Percentiles rank a stretch among this genome's conserved stretches.
Conservation (phyloP, 2,888 invertebrate genomes). For the Nymphalis urticae region DNA sequence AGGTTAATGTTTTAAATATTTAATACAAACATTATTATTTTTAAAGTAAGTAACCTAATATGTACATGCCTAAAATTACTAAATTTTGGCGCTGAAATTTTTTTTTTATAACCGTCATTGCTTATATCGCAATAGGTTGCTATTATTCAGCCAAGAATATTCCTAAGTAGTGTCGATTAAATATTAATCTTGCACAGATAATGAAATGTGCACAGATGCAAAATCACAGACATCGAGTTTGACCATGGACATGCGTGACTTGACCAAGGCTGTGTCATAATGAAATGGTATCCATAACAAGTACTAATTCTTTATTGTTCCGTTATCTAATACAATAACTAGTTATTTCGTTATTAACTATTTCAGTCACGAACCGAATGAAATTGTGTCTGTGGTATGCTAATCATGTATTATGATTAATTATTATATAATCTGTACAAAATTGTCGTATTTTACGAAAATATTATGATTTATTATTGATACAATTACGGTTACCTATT, state of each 20-base stretch:
- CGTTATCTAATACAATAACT: conserved; percentile 75
- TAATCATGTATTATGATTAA: conserved; percentile 51
- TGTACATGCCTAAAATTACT: neutral
- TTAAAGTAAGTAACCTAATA: too few relatives aligned
- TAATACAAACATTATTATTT: too few relatives aligned
- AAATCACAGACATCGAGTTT: conserved; percentile 38
- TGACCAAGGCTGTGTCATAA: conserved; percentile 63
- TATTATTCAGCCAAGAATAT: neutral
- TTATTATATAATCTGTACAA: conserved; percentile 24
- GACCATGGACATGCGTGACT: conserved; percentile 53
- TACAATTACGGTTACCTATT: neutral
- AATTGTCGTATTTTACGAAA: neutral
- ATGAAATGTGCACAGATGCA: conserved; percentile 35
- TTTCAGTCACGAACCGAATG: conserved; percentile 66
- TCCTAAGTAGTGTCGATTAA: neutral
- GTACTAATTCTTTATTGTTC: conserved; percentile 57
- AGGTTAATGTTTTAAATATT: too few relatives aligned
- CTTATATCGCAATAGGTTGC: neutral
- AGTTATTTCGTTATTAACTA: conserved; percentile 65
- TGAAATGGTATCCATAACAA: conserved; percentile 48
- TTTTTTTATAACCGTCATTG: neutral
- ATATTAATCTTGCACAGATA: conserved; percentile 26
- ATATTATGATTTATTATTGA: neutral
- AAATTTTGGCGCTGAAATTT: neutral
- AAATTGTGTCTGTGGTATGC: conserved; percentile 54